Conservation (phyloP, 2,113 vertebrate genomes). For the Podarcis cretensis region DNA sequence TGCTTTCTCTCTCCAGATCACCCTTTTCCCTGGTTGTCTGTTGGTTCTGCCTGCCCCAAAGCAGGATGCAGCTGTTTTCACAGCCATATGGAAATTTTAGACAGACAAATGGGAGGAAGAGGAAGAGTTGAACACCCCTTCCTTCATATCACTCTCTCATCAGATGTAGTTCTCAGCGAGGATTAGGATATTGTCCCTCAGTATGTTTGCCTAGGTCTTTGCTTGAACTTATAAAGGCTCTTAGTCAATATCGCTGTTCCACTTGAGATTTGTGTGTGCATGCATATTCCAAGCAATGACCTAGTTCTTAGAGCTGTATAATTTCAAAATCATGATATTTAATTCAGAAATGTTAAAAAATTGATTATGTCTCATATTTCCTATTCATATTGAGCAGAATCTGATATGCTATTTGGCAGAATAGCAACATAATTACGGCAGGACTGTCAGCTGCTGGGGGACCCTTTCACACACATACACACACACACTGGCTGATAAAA, state of each 20-base stretch:
- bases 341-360: constrained; percentile 39
- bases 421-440: neutral
- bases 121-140: too few relatives aligned
- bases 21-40: too few relatives aligned
- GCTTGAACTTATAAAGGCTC: neutral
- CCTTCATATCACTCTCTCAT: too few relatives aligned
- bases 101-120: too few relatives aligned
- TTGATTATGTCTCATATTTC: neutral
- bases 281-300: constrained; percentile 12
- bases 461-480: neutral
- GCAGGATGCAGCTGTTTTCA: too few relatives aligned
- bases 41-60: too few relatives aligned
- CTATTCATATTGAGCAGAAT: constrained; percentile 7
- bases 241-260: neutral
- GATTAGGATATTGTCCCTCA: neutral
- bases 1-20: too few relatives aligned
- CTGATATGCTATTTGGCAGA: constrained; percentile 11
- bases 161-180: too few relatives aligned
- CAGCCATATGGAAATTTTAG: too few relatives aligned
- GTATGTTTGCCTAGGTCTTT: neutral
- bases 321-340: constrained; percentile 18
- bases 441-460: neutral
- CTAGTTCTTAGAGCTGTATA: neutral
- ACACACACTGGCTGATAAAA: constrained; percentile 6
- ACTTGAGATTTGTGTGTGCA: neutral